These are phyloP conservation scores for Aspidiotus destructor DNA, from an alignment of 2,888 invertebrate genomes.

Conservation along the genomic window DNA sequence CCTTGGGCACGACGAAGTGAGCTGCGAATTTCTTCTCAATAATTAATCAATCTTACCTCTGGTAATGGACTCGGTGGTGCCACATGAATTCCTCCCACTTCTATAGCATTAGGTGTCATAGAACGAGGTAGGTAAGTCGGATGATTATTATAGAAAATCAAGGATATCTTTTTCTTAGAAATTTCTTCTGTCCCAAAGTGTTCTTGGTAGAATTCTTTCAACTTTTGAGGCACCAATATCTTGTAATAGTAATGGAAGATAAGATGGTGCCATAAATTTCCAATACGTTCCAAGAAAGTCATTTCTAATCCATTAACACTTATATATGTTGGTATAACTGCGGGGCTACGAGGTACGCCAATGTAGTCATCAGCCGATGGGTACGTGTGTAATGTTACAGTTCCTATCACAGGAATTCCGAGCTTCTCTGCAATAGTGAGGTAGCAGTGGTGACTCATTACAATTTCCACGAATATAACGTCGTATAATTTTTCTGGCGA, in stretches of 20 bases:
- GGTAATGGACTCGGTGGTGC: constrained; percentile 10
- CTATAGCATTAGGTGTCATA: constrained; percentile 10
- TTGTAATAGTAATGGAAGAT: not conserved
- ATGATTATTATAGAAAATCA: constrained; percentile 16
- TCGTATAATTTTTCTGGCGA: not conserved
- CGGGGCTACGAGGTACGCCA: not conserved
- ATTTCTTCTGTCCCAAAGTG: not conserved
- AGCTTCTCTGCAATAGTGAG: constrained; percentile 6
- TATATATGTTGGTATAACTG: not conserved
- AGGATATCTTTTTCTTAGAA: not conserved
- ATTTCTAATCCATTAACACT: too few species aligned
- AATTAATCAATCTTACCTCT: constrained; percentile 1
- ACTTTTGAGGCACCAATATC: not conserved
- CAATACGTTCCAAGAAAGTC: constrained; percentile 1
- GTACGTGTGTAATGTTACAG: not conserved
- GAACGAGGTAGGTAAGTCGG: constrained; percentile 7
- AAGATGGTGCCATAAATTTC: not conserved
- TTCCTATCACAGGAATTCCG: constrained; percentile 5
- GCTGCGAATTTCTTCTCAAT: not conserved
- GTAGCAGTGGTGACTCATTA: constrained; percentile 3
- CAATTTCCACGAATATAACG: constrained; percentile 8
- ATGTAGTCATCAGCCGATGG: not conserved
- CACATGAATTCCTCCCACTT: constrained; percentile 16
- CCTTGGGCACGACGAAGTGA: too few species aligned
- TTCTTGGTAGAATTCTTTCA: constrained; percentile 5